Evolutionary conservation across 2,113 vertebrate species (phyloP).

Genomic region (Aplodontia rufa): DNA sequence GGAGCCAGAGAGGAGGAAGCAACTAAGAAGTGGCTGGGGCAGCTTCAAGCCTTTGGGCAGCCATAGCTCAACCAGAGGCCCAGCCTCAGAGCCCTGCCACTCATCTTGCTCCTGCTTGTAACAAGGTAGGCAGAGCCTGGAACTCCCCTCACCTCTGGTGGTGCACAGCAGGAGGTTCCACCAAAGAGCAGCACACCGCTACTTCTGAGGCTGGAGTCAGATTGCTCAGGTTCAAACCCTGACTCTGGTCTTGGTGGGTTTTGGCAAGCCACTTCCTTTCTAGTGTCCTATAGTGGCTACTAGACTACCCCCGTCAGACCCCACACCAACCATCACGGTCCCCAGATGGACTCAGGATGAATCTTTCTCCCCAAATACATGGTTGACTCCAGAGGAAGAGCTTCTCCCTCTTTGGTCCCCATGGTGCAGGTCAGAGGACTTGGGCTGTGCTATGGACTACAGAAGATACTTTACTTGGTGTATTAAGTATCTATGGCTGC

Average conservation of each 20-base stretch:
- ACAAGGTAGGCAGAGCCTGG: not conserved
- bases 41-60: not conserved
- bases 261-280: not conserved
- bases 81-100: not conserved
- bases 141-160: not conserved
- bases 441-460: not conserved
- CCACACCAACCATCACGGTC: not conserved
- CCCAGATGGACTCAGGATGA: not conserved
- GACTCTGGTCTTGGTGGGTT: not conserved
- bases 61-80: not conserved
- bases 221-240: not conserved
- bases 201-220: not conserved
- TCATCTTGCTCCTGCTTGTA: not conserved
- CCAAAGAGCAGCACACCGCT: not conserved
- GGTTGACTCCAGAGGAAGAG: not conserved
- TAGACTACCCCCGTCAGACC: not conserved
- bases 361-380: not conserved
- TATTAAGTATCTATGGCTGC: not conserved
- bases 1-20: not conserved
- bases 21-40: not conserved
- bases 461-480: not conserved
- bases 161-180: not conserved
- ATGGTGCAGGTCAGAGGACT: not conserved
- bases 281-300: not conserved
- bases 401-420: not conserved